Evolutionary conservation across 2,113 vertebrate species (phyloP), one percentile per base, ranked within the genome.

Genomic region (Lepidothrix coronata): DNA sequence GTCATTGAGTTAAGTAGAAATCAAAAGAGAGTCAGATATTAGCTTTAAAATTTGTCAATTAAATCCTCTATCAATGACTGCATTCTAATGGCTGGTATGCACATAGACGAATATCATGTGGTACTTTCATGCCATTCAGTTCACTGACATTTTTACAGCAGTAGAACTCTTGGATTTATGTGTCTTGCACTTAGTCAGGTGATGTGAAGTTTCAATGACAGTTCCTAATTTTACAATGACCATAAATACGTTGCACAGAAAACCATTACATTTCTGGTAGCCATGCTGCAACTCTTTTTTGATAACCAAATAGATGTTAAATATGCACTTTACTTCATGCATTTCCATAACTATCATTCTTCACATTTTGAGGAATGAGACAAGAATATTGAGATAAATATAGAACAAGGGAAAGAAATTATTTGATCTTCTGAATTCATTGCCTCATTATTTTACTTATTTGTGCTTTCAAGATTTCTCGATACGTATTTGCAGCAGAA

Each of bases 141-240:
- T 93, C 63, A 66, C 28, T 92, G 93, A 83, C 92, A 93, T 92
- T 96, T 98, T 97, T 95, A 96, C 61, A 87, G 70, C 80, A 75
- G 62, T 70, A 70, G 80, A 94, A 93, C 74, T 85, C 89, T 59
- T 74, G 79, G 92, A 97, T 98, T 97, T 96, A 94, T 89, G 72
- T 84, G 59, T 91, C 95, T 96, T 97, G 71, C 73, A 91, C 91
- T 97, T 87, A 91, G 23, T 54, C 73, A 96, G 94, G 94, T 96
- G 96, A 97, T 83, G 73, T 85, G 77, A 33, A 54, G 59, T 86
- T 96, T 66, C 90, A 96, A 97, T 85, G 94, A 95, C 77, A 92
- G 81, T 83, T 96, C 68, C 91, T 97, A 97, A 97, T 97, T 97
- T 97, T 97, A 97, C 44, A 96, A 62, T 71, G 86, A 93, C 28